Evolutionary conservation across 1,140 invertebrate species (phyloP).

Genomic region (Anthonomus grandis): DNA sequence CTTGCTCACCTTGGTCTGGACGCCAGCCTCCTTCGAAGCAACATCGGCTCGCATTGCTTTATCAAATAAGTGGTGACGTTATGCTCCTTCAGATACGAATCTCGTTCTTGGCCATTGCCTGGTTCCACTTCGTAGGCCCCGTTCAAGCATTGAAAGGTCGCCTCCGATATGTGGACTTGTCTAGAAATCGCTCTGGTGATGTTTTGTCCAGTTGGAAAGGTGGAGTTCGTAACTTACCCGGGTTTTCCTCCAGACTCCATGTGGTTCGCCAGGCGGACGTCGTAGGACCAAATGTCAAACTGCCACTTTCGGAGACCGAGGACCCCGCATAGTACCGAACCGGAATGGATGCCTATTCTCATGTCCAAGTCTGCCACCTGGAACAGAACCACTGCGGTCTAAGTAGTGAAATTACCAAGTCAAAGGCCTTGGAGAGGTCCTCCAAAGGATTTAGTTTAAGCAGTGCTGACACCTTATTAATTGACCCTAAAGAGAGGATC

Average conservation of each 20-base stretch:
- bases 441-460: too few relatives aligned
- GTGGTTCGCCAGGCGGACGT: conserved; percentile 96
- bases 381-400: too few relatives aligned
- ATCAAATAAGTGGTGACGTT: conserved; percentile 93
- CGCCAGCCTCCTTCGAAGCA: conserved; percentile 55
- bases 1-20: conserved; percentile 51
- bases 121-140: conserved; percentile 91
- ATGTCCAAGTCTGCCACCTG: conserved; percentile 91
- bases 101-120: conserved; percentile 79
- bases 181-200: conserved; percentile 51
- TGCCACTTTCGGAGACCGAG: conserved; percentile 93
- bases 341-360: conserved; percentile 94
- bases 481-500: too few relatives aligned
- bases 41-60: conserved; percentile 72
- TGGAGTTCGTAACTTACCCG: conserved; percentile 70
- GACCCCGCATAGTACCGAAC: conserved; percentile 90
- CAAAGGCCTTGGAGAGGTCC: background rate
- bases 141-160: conserved; percentile 79
- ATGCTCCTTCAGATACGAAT: conserved; percentile 82
- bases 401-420: too few relatives aligned
- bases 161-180: conserved; percentile 86
- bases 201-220: too few relatives aligned
- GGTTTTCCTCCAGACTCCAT: conserved; percentile 94
- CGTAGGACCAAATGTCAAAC: conserved; percentile 98
- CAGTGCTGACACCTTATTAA: background rate